These are phyloP conservation scores for Argentina silus DNA, from an alignment of 2,797 vertebrate genomes.

Conservation along the genomic window DNA sequence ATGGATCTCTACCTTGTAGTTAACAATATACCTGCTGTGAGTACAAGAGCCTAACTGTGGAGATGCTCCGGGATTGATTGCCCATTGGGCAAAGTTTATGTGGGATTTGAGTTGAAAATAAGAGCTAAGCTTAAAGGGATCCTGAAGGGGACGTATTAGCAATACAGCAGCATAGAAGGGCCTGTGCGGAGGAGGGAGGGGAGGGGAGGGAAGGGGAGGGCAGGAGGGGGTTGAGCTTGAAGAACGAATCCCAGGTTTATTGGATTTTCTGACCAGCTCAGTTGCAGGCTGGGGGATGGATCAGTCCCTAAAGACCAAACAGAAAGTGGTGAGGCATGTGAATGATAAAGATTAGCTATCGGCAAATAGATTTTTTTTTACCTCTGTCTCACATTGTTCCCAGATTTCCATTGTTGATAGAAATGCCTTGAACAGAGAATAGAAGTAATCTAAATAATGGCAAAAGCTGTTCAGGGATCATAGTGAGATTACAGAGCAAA, in stretches of 20 bases:
- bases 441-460: neutral
- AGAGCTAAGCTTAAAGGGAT: constrained; percentile 25
- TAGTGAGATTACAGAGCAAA: neutral
- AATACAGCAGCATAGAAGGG: neutral
- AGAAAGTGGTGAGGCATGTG: constrained; percentile 19
- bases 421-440: neutral
- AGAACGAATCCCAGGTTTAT: constrained; percentile 31
- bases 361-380: constrained; percentile 24
- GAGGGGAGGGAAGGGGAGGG: constrained; percentile 7
- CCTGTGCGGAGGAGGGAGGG: constrained; percentile 1
- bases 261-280: constrained; percentile 34
- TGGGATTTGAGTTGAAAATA: constrained; percentile 25
- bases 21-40: constrained; percentile 25
- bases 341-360: constrained; percentile 27
- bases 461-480: neutral
- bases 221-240: constrained; percentile 18
- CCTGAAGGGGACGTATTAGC: constrained; percentile 13
- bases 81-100: constrained; percentile 23
- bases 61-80: constrained; percentile 18
- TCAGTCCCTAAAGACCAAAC: constrained; percentile 17
- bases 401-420: constrained; percentile 15
- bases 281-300: constrained; percentile 26
- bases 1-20: neutral
- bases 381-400: constrained; percentile 18
- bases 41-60: constrained; percentile 11